Evolutionary conservation across 53 echinoderm and acorn worm species (phyloP).

Genomic region (Hippasteria phrygiana): DNA sequence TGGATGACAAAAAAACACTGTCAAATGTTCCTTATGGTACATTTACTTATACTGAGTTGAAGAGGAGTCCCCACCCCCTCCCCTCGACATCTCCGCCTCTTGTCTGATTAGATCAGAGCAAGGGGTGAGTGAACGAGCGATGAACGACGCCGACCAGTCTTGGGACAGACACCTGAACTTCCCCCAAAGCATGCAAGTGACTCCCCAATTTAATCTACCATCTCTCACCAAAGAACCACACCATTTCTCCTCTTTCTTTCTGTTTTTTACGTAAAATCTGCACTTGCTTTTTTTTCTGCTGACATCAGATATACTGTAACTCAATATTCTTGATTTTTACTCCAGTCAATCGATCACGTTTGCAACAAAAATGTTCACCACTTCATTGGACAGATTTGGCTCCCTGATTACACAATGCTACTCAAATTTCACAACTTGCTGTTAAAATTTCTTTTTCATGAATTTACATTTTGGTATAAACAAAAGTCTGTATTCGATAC

Average conservation of each 20-base stretch:
- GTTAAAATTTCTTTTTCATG: too few species aligned
- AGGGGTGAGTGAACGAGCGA: slow-evolving; percentile 28
- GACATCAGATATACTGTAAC: too few species aligned
- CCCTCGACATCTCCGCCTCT: background rate
- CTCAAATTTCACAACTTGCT: too few species aligned
- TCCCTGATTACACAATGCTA: too few species aligned
- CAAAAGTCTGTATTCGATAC: too few species aligned
- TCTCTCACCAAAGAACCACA: background rate
- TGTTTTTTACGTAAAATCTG: too few species aligned
- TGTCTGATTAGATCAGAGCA: background rate
- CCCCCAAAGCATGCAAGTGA: background rate
- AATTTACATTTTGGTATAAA: too few species aligned
- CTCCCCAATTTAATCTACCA: background rate
- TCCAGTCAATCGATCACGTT: background rate
- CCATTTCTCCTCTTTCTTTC: background rate
- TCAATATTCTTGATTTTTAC: background rate
- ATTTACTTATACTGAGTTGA: too few species aligned
- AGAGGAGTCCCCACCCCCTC: slow-evolving; percentile 5
- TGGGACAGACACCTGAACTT: background rate
- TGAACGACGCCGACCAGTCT: background rate
- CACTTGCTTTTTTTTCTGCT: background rate
- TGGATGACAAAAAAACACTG: too few species aligned
- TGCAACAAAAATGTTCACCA: background rate
- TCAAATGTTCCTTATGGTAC: too few species aligned
- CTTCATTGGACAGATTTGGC: background rate